Evolutionary conservation across 1,140 invertebrate genomes (phyloP), one percentile per base, ranked within the genome.

Genomic region (Camponotus pennsylvanicus): DNA sequence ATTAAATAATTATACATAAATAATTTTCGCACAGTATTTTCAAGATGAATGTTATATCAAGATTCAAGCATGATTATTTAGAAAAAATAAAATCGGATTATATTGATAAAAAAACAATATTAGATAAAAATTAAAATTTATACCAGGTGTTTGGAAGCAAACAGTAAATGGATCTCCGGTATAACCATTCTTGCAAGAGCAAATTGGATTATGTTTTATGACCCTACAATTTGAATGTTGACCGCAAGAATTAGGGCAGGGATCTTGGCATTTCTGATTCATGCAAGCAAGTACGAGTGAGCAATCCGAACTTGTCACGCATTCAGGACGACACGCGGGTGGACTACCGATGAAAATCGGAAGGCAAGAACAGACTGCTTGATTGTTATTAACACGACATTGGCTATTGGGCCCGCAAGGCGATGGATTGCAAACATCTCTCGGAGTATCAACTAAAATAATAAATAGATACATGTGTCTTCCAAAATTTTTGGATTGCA

Each of bases 361-460:
- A 88, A 96, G 95, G 93, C 98, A 98, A 89, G 97, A 97, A 93
- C 98, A 98, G 70, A 97, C 84, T 27, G 88, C 84, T 63, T 88
- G 96, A 67, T 97, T 96, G 85, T 97, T 97, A 85, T 96, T 96
- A 69, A 96, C 95, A 88, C 96, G 96, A 94, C 98, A 98, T 92
- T 97, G 95, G 15, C 97, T 97, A 94, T 98, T 97, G 21, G 97
- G 96, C 70, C 98, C 98, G 93, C 98, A 98, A 40, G 98, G 97
- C 42, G 97, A 97, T 34, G 97, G 97, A 66, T 96, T 94, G 91
- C 97, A 98, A 69, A 97, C 96, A 94, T 93, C 95, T 87, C 91
- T 89, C 96, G 95, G 49, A 9, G 13, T 69, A 2, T 86, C 66
- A 27, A 70, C 77, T 86, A 70, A 9, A 82, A 82, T 82, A 42